Evolutionary conservation across 1,140 invertebrate genomes (phyloP).

Genomic region (Drosophila sproati): DNA sequence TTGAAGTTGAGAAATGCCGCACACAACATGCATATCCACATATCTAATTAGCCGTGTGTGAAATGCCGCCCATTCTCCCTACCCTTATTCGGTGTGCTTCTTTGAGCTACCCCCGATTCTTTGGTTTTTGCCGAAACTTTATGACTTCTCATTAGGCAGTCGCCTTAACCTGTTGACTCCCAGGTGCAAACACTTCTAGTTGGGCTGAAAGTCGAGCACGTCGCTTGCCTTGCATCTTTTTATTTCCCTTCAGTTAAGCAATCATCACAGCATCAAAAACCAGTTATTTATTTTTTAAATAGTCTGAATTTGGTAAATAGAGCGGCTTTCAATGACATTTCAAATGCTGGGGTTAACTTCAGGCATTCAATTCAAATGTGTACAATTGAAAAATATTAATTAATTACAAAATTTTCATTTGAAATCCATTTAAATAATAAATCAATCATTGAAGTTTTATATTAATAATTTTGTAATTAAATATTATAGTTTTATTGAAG

Average conservation of each 20-base stretch:
- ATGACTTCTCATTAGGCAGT: slow-evolving; percentile 34
- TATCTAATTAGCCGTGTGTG: slow-evolving; percentile 45
- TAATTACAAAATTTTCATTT: no score
- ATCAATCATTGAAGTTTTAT: no score
- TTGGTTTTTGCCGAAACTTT: slow-evolving; percentile 37
- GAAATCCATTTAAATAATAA: no score
- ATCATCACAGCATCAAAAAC: not conserved
- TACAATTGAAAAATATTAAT: no score
- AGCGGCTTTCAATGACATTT: no score
- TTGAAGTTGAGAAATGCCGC: slow-evolving; percentile 44
- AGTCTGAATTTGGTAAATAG: no score
- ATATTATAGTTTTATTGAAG: no score
- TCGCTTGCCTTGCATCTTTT: slow-evolving; percentile 25
- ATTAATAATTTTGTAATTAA: no score
- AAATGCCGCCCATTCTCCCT: not conserved
- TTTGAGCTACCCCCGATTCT: slow-evolving; percentile 32
- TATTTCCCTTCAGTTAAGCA: not conserved
- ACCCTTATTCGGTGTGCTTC: not conserved
- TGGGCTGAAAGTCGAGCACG: not conserved
- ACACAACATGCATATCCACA: slow-evolving; percentile 32
- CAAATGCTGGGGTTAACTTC: no score
- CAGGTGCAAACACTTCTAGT: slow-evolving; percentile 4
- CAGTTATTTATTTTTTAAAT: not conserved
- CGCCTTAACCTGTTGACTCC: slow-evolving; percentile 45
- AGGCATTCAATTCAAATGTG: no score